Evolutionary conservation across 2,113 vertebrate genomes (phyloP), one percentile per base, ranked within the genome.

Genomic region (Protomyctophum bolini): DNA sequence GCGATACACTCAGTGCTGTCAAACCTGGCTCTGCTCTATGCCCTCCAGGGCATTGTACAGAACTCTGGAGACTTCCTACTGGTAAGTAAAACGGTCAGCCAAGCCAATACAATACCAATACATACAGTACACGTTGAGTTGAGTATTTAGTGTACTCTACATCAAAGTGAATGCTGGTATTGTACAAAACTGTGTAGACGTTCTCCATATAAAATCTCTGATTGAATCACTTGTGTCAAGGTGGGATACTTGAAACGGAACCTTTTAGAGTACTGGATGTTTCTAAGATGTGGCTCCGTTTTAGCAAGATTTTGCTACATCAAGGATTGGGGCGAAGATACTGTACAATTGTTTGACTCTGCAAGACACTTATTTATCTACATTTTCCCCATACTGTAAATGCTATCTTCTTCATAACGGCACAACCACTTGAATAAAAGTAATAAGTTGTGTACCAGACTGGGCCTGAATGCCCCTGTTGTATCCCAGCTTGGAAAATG

Each of bases 41-140:
- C 94, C 0, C 90, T 98, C 41, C 86, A 96, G 5, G 98, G 97
- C 48, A 94, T 99, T 83, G 90, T 88, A 69, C 90, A 88, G 75
- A 94, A 96, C 68, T 84, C 95, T 0, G 97, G 97, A 9, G 97
- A 99, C 54, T 99, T 99, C 80, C 82, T 99, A 65, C 95, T 96
- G 94, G 98, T 98, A 60, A 72, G 66, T 50, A n/a, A 21, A 68
- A 12, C 2, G 2, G 21, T 58, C 7, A 21, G 8, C 10, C 10
- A 52, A 8, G 48, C 7, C 8, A 7, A 50, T 9, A 2, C 49
- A 50, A 50, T 41, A 41, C 33, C 33, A 41, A 41, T 41, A 41
- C 33, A 3, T 41, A 41, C 33, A 41, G n/a, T n/a, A n/a, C n/a
- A n/a, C n/a, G n/a, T n/a, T n/a, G n/a, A 0, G 33, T 4, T 41